Base-by-base conservation (phyloP, 1,140 invertebrate genomes). In the Trichonephila clavata region DNA sequence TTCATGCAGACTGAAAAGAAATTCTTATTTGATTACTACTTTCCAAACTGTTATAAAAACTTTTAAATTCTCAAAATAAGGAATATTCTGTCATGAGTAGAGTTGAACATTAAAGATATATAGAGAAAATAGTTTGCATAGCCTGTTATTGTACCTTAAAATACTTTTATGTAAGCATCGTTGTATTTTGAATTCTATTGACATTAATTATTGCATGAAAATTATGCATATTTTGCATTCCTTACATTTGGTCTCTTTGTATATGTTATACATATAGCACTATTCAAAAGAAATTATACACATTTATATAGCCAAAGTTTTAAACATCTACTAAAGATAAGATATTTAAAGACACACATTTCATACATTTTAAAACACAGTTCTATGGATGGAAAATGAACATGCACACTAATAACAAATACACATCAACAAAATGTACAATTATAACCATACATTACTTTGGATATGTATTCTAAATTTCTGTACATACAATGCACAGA, bases 401-500 rank as follows among this genome's bases (percentile, higher is more conserved):
- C 65, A 68, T 68, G 65, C 65, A 68, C 65, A 68, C 32, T 27
- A 77, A 77, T 16, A 77, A 77, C 71, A 77, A 77, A 77, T 32
- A 77, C 27, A 77, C 16, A 20, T 77, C 71, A 32, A 77, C 32
- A 77, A 77, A 77, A 77, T 77, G 71, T 77, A 77, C 71, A 77
- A 32, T 77, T 14, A n/a, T n/a, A 77, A 39, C 71, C 32, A 77
- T 77, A 32, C 18, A 39, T 77, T 77, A 77, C 71, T 77, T 77
- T 77, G 71, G 71, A 59, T 83, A 83, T 83, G 43, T 83, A 59
- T 57, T 6, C 43, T 83, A 83, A 83, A 83, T 43, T 59, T 83
- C 50, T 57, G 81, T 43, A 83, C 81, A 83, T 59, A 21, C 50
- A 57, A 83, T 27, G n/a, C 21, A 24, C 50, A 81, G n/a, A 83